Conservation (phyloP, 92 coral and sea anemone genomes). For the Paramuricea clavata region DNA sequence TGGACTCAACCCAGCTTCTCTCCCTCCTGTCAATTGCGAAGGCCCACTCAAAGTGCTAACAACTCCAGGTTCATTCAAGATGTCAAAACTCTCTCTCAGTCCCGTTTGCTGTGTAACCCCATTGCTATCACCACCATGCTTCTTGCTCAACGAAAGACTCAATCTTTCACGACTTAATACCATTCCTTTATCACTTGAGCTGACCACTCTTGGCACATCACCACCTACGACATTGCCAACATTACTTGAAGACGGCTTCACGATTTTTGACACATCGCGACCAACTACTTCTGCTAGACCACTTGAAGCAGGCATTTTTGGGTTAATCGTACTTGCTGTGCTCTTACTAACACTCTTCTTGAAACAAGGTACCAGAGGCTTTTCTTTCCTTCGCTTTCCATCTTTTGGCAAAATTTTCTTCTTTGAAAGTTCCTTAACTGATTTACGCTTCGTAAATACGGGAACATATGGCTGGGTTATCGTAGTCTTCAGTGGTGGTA, state of each 20-base stretch:
- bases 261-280: not conserved
- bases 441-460: not conserved
- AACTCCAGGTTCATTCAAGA: not conserved
- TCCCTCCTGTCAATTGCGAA: too few species aligned
- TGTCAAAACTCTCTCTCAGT: not conserved
- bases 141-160: not conserved
- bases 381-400: not conserved
- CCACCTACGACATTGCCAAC: not conserved
- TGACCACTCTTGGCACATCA: not conserved
- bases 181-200: not conserved
- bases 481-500: not conserved
- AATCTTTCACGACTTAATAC: not conserved
- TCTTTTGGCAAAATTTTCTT: not conserved
- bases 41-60: not conserved
- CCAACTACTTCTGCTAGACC: not conserved
- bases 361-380: slow-evolving; percentile 26
- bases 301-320: not conserved
- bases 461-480: not conserved
- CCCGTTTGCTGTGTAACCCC: not conserved
- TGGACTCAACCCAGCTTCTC: too few species aligned
- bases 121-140: not conserved
- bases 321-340: not conserved
- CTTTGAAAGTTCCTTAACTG: not conserved
- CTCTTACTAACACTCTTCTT: not conserved
- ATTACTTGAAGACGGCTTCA: not conserved